Evolutionary conservation across 1,140 invertebrate species (phyloP), one percentile per base, ranked within the genome.

Genomic region (Calephelis virginiensis): DNA sequence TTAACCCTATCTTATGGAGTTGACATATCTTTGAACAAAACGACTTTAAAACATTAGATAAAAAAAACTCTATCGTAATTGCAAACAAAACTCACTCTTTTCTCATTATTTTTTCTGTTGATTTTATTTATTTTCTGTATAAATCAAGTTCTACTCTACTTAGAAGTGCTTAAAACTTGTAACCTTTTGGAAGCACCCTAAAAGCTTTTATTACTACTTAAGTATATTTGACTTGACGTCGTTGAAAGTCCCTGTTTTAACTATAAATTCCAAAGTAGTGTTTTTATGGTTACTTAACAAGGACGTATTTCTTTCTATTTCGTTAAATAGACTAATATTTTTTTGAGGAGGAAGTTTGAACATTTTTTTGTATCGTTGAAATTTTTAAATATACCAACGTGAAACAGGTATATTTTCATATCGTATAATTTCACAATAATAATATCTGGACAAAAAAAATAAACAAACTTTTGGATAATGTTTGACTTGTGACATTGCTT

Each of bases 141-240:
- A 17, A 53, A 17, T 53, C 50, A 53, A 9, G 9, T 1, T 5
- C 50, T 2, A 6, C 1, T 17, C 50, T 53, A 11, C 17, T 53
- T 10, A 53, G 17, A 53, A 50, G 4, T 9, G 8, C 50, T 53
- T 28, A 53, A 53, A 17, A 43, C 4, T 53, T 53, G 50, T 17
- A 28, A 17, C 14, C 13, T 50, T 50, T 14, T 50, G 14, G 14
- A 50, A 28, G 14, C 10, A 53, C 17, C 50, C 50, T 53, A 53
- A 53, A 53, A 53, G 50, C 17, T 53, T 53, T 53, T 53, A 53
- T 28, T 28, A 53, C 50, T 10, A 13, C 14, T 14, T 53, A 53
- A 53, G 50, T 53, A 10, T 53, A 53, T 53, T 53, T 53, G 50
- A 17, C 50, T 28, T 53, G 50, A 53, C 50, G 17, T 50, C 13